Conservation (phyloP, 1,140 invertebrate genomes). For the Hirudo medicinalis region DNA sequence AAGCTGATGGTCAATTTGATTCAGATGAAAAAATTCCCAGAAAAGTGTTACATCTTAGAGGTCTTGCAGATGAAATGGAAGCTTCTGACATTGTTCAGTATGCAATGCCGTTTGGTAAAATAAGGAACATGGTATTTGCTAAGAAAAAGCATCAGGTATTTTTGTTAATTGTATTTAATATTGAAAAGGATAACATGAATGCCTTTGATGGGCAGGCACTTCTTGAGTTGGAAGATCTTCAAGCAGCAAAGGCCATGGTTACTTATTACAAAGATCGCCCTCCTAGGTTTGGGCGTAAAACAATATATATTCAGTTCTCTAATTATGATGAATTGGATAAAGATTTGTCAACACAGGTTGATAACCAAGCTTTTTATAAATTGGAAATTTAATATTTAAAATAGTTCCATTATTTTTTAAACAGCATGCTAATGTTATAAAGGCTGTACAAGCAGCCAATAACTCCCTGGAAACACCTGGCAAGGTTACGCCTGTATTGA, state of each 20-base stretch:
- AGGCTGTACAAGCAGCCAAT: not conserved
- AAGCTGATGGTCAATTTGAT: no score
- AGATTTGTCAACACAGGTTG: constrained; percentile 1
- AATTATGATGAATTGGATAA: constrained; percentile 12
- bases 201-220: not conserved
- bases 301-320: constrained; percentile 5
- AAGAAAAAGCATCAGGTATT: no score
- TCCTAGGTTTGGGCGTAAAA: not conserved
- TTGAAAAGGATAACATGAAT: no score
- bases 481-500: not conserved
- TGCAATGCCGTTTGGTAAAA: no score
- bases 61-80: no score
- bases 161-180: no score
- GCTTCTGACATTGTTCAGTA: no score
- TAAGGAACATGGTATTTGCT: no score
- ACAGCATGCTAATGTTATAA: constrained; percentile 10
- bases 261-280: not conserved
- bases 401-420: not conserved
- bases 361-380: not conserved
- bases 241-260: constrained; percentile 5
- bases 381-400: constrained; percentile 4
- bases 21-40: no score
- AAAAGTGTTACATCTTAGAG: no score
- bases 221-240: constrained; percentile 10
- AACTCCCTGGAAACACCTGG: not conserved